These are phyloP conservation scores for Drosophila buzzatii DNA, from an alignment of 2,888 invertebrate genomes.

Conservation along the genomic window DNA sequence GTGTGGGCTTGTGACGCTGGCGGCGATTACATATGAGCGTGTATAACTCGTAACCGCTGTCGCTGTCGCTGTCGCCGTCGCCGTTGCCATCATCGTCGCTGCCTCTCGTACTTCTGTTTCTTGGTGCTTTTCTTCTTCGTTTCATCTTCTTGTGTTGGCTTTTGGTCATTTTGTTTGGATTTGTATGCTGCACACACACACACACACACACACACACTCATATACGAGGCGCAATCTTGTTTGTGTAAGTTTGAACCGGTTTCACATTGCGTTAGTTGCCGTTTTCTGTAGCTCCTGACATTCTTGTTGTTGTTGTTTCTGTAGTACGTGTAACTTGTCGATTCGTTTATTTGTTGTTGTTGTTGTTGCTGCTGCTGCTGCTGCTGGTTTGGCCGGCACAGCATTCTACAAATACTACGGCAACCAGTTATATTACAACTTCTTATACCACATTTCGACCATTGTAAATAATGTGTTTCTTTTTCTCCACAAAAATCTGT, in stretches of 20 bases:
- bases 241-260: conserved; percentile 62
- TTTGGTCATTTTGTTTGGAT: conserved; percentile 66
- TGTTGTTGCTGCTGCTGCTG: conserved; percentile 36
- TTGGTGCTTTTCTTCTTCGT: conserved; percentile 50
- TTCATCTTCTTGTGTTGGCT: conserved; percentile 71
- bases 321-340: conserved; percentile 60
- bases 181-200: conserved; percentile 46
- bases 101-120: conserved; percentile 45
- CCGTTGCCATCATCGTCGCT: neutral
- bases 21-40: conserved; percentile 32
- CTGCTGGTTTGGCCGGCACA: conserved; percentile 40
- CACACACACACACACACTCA: conserved; percentile 16
- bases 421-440: conserved; percentile 78
- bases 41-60: conserved; percentile 4
- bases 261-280: conserved; percentile 74
- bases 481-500: conserved; percentile 10
- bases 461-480: conserved; percentile 28
- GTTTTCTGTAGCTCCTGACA: conserved; percentile 49
- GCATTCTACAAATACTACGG: conserved; percentile 78
- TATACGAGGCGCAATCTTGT: conserved; percentile 10
- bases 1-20: conserved; percentile 23
- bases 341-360: conserved; percentile 51
- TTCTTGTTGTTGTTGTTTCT: conserved; percentile 53
- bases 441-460: conserved; percentile 56
- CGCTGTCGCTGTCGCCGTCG: conserved; percentile 7